These are phyloP conservation scores for Labeo catla DNA, from an alignment of 2,113 vertebrate genomes.

Conservation along the genomic window DNA sequence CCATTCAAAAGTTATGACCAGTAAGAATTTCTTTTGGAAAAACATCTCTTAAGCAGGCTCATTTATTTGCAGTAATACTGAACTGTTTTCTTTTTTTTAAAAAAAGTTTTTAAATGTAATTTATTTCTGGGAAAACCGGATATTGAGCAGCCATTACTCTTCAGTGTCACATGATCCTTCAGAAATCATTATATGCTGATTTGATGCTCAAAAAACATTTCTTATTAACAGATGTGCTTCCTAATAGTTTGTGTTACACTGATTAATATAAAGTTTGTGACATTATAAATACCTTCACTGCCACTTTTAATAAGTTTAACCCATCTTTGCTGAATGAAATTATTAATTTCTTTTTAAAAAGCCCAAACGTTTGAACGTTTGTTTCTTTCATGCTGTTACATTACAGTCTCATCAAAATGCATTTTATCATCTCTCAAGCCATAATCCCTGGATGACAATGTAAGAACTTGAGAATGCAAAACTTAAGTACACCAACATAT, in stretches of 20 bases:
- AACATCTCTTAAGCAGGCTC: neutral
- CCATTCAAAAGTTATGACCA: no score
- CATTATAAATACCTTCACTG: neutral
- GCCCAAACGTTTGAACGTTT: neutral
- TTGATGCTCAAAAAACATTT: neutral
- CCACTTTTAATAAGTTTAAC: neutral
- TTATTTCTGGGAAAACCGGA: neutral
- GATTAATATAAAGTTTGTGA: neutral
- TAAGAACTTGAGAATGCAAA: neutral
- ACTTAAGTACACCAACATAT: neutral
- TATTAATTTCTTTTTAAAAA: neutral
- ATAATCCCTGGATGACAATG: neutral
- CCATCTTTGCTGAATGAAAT: neutral
- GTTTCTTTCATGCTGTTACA: neutral
- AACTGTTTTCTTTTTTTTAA: neutral
- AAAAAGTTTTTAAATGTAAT: neutral
- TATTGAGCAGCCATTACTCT: neutral
- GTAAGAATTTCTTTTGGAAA: no score
- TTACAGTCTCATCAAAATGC: neutral
- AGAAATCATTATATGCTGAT: neutral
- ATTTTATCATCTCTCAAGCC: neutral
- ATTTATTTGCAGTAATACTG: neutral
- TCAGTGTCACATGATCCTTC: neutral
- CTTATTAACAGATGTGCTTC: neutral
- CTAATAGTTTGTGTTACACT: neutral